Conservation (phyloP, 2,797 vertebrate genomes). For the Liparis tanakae region DNA sequence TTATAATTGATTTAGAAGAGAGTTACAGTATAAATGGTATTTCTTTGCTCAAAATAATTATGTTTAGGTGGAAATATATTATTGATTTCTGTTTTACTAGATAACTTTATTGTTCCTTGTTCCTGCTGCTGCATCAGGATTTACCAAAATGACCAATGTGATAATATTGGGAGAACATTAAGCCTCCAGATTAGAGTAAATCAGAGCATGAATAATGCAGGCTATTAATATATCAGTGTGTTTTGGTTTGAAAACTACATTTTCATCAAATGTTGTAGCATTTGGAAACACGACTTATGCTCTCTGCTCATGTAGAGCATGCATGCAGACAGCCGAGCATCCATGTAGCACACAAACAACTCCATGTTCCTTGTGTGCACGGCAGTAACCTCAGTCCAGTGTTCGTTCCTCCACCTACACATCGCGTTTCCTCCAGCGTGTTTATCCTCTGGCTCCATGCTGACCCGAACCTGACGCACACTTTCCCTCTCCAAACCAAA, state of each 20-base stretch:
- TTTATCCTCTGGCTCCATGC: constrained; percentile 62
- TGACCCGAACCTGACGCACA: constrained; percentile 37
- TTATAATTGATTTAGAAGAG: neutral
- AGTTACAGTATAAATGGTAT: no score
- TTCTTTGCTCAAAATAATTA: neutral
- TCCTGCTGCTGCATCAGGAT: neutral
- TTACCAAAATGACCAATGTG: neutral
- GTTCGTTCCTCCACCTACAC: constrained; percentile 55
- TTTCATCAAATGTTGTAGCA: neutral
- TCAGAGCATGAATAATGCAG: neutral
- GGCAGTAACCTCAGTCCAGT: constrained; percentile 37
- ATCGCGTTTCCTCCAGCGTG: constrained; percentile 39
- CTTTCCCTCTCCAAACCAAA: constrained; percentile 47
- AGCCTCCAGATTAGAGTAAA: constrained; percentile 3
- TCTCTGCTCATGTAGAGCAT: neutral
- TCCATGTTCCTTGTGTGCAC: neutral
- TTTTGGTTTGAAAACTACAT: neutral
- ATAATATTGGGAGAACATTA: neutral
- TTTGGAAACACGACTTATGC: neutral
- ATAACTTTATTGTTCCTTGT: neutral
- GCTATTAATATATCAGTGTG: neutral
- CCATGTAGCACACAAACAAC: neutral
- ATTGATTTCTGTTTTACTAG: neutral
- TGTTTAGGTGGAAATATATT: neutral
- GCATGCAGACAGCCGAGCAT: neutral